These are phyloP conservation scores for Neogale vison DNA, from an alignment of 2,113 vertebrate species.

Conservation along the genomic window DNA sequence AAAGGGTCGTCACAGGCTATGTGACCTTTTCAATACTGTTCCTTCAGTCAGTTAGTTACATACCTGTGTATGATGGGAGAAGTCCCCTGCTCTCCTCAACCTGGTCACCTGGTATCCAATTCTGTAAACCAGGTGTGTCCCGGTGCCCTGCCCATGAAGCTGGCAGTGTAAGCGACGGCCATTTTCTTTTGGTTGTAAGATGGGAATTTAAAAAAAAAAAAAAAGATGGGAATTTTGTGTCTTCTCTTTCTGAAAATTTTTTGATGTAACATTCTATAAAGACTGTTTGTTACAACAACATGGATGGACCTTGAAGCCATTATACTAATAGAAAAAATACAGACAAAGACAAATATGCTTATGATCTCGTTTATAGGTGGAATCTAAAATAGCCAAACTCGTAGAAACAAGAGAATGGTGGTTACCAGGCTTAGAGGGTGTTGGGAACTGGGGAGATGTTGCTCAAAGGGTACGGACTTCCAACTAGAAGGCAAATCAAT, in stretches of 20 bases:
- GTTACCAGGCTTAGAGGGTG: too few species aligned
- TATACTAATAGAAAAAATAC: not conserved
- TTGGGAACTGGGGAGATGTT: not conserved
- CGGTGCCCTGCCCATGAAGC: not conserved
- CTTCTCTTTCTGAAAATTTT: constrained; percentile 21
- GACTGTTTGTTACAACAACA: not conserved
- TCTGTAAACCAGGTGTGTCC: not conserved
- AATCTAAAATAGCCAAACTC: not conserved
- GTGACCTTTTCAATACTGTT: not conserved
- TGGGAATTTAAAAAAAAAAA: too few species aligned
- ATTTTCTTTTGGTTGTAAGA: not conserved
- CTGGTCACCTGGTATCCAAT: not conserved
- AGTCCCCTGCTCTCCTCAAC: not conserved
- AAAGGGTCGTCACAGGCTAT: not conserved
- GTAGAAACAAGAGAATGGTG: not conserved
- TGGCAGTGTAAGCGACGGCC: not conserved
- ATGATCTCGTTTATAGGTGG: not conserved
- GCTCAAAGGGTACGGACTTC: not conserved
- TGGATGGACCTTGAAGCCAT: not conserved
- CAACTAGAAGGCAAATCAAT: not conserved
- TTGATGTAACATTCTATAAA: not conserved
- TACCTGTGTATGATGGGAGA: not conserved
- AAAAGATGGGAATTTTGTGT: not conserved
- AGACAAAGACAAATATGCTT: not conserved
- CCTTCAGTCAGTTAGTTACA: not conserved